Evolutionary conservation across 2,113 vertebrate genomes (phyloP).

Genomic region (Phaetusa simplex): DNA sequence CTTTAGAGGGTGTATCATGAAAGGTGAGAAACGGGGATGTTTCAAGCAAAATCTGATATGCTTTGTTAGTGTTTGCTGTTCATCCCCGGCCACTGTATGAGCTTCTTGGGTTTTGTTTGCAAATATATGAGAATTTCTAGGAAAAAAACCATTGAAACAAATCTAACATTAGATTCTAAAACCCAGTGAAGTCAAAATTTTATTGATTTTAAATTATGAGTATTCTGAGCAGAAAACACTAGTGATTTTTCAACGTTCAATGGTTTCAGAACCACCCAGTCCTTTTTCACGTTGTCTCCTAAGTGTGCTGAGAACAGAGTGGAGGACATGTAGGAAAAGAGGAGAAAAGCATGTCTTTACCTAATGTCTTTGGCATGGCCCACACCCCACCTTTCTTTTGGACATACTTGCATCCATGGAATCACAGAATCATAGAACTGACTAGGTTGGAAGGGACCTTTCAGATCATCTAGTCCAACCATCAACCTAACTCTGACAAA

Average conservation of each 20-base stretch:
- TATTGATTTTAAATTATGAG: neutral
- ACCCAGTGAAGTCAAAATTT: neutral
- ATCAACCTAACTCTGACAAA: too few species aligned
- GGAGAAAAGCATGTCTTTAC: neutral
- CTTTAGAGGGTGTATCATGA: neutral
- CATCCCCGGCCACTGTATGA: neutral
- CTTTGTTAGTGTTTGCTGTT: neutral
- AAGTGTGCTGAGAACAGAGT: neutral
- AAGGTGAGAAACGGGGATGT: neutral
- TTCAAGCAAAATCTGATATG: neutral
- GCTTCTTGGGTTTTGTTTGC: neutral
- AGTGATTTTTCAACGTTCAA: neutral
- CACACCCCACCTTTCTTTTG: neutral
- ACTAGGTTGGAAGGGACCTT: too few species aligned
- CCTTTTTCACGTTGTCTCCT: neutral
- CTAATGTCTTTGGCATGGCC: neutral
- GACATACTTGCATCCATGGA: neutral
- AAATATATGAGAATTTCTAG: neutral
- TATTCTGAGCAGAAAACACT: neutral
- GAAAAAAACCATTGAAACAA: fast-evolving
- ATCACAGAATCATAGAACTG: too few species aligned
- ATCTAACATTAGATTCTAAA: neutral
- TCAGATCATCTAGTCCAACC: too few species aligned
- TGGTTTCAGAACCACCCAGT: neutral
- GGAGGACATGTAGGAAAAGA: neutral